A percentile compares a stretch with the other conserved stretches of the same genome.
phyloP scores from a whole-genome alignment of 2,888 invertebrate genomes.

The Ceraclea dissimilis region DNA sequence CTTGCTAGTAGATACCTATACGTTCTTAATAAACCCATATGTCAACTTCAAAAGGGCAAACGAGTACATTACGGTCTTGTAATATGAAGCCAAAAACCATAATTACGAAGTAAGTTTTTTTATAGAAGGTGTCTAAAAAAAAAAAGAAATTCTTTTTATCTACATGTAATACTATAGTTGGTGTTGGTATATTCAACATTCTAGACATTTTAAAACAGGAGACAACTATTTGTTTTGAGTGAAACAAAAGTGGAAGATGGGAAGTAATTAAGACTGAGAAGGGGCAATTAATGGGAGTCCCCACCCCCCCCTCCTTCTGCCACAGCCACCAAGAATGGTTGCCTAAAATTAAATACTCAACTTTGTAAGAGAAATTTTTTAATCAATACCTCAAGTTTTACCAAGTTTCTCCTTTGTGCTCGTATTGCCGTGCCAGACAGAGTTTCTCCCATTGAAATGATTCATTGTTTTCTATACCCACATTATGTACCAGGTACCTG shows the following conservation, averaged over 20 bases:
- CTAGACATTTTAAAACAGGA: neutral
- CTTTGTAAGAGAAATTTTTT: slow-evolving; percentile 11
- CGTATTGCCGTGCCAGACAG: neutral
- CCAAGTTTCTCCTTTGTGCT: neutral
- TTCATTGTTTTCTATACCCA: slow-evolving; percentile 1
- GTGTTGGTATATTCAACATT: neutral
- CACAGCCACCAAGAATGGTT: slow-evolving; percentile 4
- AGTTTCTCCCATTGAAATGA: neutral
- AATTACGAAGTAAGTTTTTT: neutral
- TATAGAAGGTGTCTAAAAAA: neutral
- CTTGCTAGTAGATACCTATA: neutral
- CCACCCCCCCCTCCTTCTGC: neutral
- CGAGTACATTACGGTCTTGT: neutral
- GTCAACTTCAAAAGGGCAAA: slow-evolving; percentile 1
- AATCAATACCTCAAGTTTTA: slow-evolving; percentile 14
- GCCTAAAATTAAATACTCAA: slow-evolving; percentile 11
- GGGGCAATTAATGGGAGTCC: slow-evolving; percentile 9
- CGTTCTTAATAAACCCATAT: neutral
- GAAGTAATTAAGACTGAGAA: slow-evolving; percentile 1
- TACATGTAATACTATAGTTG: neutral
- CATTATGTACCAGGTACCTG: neutral
- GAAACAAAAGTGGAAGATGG: neutral
- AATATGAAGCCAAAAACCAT: neutral
- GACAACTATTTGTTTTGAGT: neutral
- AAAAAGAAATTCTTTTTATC: too few species aligned